Conservation (phyloP, 2,797 vertebrate genomes). For the Lerista edwardsae region DNA sequence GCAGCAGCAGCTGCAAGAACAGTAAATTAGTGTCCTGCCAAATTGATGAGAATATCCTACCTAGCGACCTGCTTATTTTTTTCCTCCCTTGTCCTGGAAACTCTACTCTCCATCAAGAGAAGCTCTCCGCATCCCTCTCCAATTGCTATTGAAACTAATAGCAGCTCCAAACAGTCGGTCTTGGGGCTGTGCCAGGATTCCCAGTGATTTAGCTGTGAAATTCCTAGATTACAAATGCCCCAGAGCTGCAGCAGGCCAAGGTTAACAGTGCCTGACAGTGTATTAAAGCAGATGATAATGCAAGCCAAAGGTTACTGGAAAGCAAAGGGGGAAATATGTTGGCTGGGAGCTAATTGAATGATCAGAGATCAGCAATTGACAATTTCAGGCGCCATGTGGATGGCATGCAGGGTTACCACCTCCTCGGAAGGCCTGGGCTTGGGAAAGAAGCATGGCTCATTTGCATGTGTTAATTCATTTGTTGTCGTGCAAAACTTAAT, state of each 20-base stretch:
- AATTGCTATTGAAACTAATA: conserved; percentile 36
- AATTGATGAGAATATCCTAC: not conserved
- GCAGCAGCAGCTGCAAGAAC: conserved; percentile 65
- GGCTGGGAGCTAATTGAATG: not conserved
- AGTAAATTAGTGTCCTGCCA: conserved; percentile 60
- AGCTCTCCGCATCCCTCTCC: accelerated
- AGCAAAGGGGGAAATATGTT: conserved; percentile 15
- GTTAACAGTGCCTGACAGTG: conserved; percentile 48
- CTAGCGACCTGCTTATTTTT: conserved; percentile 30
- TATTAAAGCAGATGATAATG: conserved; percentile 42
- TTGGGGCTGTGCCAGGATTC: conserved; percentile 47
- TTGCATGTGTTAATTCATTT: not conserved
- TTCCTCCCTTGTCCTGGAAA: conserved; percentile 28
- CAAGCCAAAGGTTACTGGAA: not conserved
- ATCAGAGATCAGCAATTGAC: conserved; percentile 40
- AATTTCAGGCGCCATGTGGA: not conserved
- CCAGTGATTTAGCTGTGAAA: conserved; percentile 48
- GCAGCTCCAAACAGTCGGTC: conserved; percentile 40
- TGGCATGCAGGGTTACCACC: not conserved
- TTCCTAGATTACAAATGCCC: conserved; percentile 62
- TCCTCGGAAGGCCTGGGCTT: not conserved
- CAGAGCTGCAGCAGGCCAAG: conserved; percentile 42
- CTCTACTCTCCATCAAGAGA: conserved; percentile 44
- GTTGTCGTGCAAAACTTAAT: not conserved
- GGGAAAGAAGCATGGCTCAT: not conserved